These are phyloP conservation scores for Hermetia illucens DNA, from an alignment of 1,140 invertebrate species.

Conservation along the genomic window DNA sequence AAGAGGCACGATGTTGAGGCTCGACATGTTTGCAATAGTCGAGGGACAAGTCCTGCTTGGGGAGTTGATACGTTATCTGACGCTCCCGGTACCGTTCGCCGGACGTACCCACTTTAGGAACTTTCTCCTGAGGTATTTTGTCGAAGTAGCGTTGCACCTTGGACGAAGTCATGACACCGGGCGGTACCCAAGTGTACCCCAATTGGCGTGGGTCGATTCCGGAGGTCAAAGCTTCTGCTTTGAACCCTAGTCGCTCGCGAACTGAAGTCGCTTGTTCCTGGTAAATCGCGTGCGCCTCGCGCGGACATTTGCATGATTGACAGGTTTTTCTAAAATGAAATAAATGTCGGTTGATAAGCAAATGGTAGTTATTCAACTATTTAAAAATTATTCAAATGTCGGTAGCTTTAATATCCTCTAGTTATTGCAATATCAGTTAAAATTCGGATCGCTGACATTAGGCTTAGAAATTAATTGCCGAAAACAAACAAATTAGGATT, in stretches of 20 bases:
- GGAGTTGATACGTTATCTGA: constrained; percentile 78
- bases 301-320: constrained; percentile 73
- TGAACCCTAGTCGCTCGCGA: constrained; percentile 59
- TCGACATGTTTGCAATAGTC: constrained; percentile 80
- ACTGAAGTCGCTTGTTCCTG: constrained; percentile 59
- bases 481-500: too few species aligned
- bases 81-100: constrained; percentile 67
- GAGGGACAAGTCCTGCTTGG: constrained; percentile 85
- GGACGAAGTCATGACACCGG: constrained; percentile 47
- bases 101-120: constrained; percentile 56
- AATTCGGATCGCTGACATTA: too few species aligned
- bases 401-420: too few species aligned
- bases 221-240: constrained; percentile 31
- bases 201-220: constrained; percentile 39
- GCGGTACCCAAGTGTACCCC: constrained; percentile 71
- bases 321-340: constrained; percentile 38
- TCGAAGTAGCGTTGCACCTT: constrained; percentile 59
- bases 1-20: constrained; percentile 55
- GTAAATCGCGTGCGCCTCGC: constrained; percentile 62
- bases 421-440: too few species aligned
- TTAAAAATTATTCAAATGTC: too few species aligned
- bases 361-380: too few species aligned
- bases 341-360: too few species aligned
- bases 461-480: too few species aligned
- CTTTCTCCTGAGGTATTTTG: constrained; percentile 57